A percentile compares a stretch with the other conserved stretches of the same genome.
Evolutionary conservation across 2,888 invertebrate genomes (phyloP).

Genomic region (Schizotus pectinicornis): DNA sequence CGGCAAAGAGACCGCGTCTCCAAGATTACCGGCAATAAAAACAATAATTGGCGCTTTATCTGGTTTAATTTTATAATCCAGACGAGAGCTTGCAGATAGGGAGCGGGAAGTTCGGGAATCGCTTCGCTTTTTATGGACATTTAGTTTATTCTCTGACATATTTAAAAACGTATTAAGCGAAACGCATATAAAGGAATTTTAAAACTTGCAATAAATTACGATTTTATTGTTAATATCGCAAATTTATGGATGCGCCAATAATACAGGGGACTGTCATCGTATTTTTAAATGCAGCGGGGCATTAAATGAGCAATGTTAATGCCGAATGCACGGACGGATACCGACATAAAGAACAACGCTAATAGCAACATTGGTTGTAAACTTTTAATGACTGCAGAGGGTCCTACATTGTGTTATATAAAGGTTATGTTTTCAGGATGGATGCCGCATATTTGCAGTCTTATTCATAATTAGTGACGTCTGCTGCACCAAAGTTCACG

Average conservation of each 20-base stretch:
- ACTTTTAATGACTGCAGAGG: constrained; percentile 50
- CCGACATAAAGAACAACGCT: constrained; percentile 49
- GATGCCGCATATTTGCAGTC: constrained; percentile 31
- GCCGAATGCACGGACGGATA: constrained; percentile 47
- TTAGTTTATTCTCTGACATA: constrained; percentile 22
- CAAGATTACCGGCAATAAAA: no score
- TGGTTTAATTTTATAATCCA: no score
- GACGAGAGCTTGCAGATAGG: background rate
- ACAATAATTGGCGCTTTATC: no score
- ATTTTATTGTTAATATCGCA: constrained; percentile 51
- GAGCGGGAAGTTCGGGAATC: background rate
- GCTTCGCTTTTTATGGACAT: constrained; percentile 1
- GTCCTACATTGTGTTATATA: constrained; percentile 40
- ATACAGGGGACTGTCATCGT: constrained; percentile 51
- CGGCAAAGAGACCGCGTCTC: no score
- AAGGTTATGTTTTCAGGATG: constrained; percentile 34
- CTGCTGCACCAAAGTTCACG: constrained; percentile 13
- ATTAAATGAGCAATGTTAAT: constrained; percentile 54
- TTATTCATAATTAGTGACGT: constrained; percentile 31
- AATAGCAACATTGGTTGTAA: constrained; percentile 52
- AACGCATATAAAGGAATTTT: constrained; percentile 43
- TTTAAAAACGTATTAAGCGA: constrained; percentile 37
- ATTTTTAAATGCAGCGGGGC: constrained; percentile 48
- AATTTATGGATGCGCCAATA: constrained; percentile 53
- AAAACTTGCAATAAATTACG: constrained; percentile 53